These are phyloP conservation scores for Liodrosophila aerea DNA, from an alignment of 2,888 invertebrate species.

Conservation along the genomic window DNA sequence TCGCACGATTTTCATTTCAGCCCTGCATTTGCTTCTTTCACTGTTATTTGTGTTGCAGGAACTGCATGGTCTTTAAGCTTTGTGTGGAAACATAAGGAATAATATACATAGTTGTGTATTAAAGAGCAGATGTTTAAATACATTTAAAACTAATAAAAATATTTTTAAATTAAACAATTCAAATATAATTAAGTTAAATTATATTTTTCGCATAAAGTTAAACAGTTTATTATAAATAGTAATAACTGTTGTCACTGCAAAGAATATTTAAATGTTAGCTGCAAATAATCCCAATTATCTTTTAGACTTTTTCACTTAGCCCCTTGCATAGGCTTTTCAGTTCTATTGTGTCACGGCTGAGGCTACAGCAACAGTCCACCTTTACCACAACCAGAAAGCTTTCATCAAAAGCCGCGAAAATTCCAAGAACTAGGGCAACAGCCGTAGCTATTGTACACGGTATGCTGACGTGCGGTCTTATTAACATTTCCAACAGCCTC, in stretches of 20 bases:
- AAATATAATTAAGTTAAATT: too few relatives aligned
- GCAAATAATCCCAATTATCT: conserved; percentile 39
- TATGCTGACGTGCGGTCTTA: conserved; percentile 66
- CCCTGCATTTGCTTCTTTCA: conserved; percentile 1
- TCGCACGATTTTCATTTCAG: conserved; percentile 21
- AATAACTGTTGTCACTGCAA: too few relatives aligned
- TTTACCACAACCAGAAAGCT: conserved; percentile 55
- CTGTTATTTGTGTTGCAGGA: not conserved
- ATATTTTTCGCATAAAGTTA: too few relatives aligned
- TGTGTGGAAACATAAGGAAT: not conserved
- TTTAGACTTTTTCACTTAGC: conserved; percentile 1
- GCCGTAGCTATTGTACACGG: conserved; percentile 26
- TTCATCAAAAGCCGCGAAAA: conserved; percentile 53
- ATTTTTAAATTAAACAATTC: too few relatives aligned
- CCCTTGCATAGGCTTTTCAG: conserved; percentile 15
- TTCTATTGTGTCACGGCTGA: conserved; percentile 30
- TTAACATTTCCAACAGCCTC: conserved; percentile 40
- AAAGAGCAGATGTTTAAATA: too few relatives aligned
- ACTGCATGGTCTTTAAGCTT: conserved; percentile 22
- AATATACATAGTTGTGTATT: too few relatives aligned
- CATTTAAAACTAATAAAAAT: too few relatives aligned
- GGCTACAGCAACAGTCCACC: conserved; percentile 23
- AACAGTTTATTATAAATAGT: too few relatives aligned
- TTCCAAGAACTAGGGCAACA: conserved; percentile 61
- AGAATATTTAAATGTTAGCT: conserved; percentile 33